Conservation (phyloP, 2,797 vertebrate genomes). For the Petrocephalus schoutedeni region DNA sequence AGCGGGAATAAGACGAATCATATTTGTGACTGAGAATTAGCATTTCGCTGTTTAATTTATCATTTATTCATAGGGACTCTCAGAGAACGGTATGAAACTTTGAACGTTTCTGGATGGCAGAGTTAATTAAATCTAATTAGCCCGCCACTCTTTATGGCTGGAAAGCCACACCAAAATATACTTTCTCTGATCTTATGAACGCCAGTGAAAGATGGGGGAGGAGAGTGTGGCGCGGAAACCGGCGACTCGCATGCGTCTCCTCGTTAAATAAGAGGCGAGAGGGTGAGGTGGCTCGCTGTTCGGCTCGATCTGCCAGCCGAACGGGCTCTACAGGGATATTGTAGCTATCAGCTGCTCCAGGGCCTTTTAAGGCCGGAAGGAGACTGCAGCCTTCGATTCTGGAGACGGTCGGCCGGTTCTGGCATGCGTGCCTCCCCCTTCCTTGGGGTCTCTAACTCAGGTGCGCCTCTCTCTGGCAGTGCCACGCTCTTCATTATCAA, state of each 20-base stretch:
- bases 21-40: slow-evolving; percentile 47
- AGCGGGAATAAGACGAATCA: slow-evolving; percentile 46
- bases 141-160: slow-evolving; percentile 43
- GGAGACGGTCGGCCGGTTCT: background rate
- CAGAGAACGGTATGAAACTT: slow-evolving; percentile 51
- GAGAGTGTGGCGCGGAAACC: background rate
- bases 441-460: background rate
- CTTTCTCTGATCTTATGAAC: slow-evolving; percentile 28
- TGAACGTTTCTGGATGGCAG: slow-evolving; percentile 48
- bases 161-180: slow-evolving; percentile 45
- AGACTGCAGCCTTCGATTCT: background rate
- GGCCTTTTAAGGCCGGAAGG: background rate
- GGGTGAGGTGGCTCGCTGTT: background rate
- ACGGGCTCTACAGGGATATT: background rate
- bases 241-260: background rate
- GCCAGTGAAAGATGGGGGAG: background rate
- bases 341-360: background rate
- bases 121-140: slow-evolving; percentile 52
- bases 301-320: background rate
- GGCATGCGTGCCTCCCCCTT: background rate
- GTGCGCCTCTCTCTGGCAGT: background rate
- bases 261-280: background rate
- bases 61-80: slow-evolving; percentile 46
- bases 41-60: slow-evolving; percentile 54
- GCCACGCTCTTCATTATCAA: background rate